Evolutionary conservation across 2,113 vertebrate genomes (phyloP).

Genomic region (Gobius niger): DNA sequence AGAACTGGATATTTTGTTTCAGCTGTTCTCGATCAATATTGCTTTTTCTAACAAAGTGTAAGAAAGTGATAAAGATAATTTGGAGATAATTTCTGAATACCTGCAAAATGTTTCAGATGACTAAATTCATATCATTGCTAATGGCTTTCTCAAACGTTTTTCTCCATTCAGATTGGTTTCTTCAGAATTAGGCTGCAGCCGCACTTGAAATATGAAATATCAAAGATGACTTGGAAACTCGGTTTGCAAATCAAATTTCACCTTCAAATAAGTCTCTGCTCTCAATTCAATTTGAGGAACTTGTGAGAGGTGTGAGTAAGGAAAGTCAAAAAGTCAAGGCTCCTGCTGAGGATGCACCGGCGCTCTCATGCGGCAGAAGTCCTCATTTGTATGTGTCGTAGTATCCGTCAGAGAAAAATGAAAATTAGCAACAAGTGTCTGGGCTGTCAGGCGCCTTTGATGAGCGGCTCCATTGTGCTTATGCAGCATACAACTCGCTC

Average conservation of each 20-base stretch:
- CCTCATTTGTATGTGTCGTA: not conserved
- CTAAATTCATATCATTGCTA: not conserved
- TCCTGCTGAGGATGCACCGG: not conserved
- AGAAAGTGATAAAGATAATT: no score
- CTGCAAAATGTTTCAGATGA: no score
- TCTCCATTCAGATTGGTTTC: not conserved
- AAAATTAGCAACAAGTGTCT: slow-evolving; percentile 29
- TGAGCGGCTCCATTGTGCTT: slow-evolving; percentile 23
- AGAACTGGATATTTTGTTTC: no score
- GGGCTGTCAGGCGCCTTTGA: slow-evolving; percentile 39
- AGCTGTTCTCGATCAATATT: no score
- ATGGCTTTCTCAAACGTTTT: not conserved
- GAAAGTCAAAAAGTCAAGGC: not conserved
- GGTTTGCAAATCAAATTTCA: slow-evolving; percentile 2
- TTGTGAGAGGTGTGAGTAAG: not conserved
- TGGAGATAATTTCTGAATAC: no score
- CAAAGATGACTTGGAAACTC: not conserved
- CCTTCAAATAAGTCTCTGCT: not conserved
- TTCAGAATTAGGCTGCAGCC: not conserved
- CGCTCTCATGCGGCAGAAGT: slow-evolving; percentile 10
- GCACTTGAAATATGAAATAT: not conserved
- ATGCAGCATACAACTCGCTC: slow-evolving; percentile 18
- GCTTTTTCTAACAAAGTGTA: no score
- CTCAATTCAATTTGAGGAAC: not conserved
- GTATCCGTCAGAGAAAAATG: slow-evolving; percentile 26